Evolutionary conservation across 2,888 invertebrate species (phyloP).

Genomic region (Silvanus unidentatus): DNA sequence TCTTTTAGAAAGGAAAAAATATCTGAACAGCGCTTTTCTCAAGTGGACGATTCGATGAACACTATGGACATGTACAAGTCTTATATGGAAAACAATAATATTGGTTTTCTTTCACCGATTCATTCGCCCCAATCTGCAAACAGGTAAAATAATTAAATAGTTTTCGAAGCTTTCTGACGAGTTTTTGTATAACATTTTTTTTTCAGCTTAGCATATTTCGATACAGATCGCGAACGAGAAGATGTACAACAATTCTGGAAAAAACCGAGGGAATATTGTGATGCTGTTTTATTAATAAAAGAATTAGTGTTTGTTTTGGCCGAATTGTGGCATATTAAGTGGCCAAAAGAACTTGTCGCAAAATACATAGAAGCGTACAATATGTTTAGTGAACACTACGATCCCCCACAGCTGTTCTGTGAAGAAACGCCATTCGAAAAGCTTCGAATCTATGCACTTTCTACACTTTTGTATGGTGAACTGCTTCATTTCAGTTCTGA

Average conservation of each 20-base stretch:
- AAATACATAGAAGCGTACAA: slow-evolving; percentile 58
- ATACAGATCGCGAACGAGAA: slow-evolving; percentile 55
- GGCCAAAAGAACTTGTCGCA: slow-evolving; percentile 57
- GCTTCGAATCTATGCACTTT: slow-evolving; percentile 47
- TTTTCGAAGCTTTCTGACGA: not conserved
- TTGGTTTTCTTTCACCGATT: slow-evolving; percentile 33
- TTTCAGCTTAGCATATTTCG: slow-evolving; percentile 55
- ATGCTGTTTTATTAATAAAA: slow-evolving; percentile 56
- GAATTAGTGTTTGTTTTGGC: slow-evolving; percentile 55
- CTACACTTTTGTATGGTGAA: slow-evolving; percentile 52
- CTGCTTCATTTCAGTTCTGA: slow-evolving; percentile 40
- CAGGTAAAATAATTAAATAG: slow-evolving; percentile 7
- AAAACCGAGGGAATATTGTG: slow-evolving; percentile 53
- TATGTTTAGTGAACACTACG: slow-evolving; percentile 51
- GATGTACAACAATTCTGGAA: slow-evolving; percentile 61
- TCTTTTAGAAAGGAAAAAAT: slow-evolving; percentile 41
- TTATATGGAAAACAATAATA: slow-evolving; percentile 48
- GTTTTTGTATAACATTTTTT: not conserved
- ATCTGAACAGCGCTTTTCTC: slow-evolving; percentile 43
- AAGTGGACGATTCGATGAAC: slow-evolving; percentile 54
- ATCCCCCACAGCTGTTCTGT: slow-evolving; percentile 47
- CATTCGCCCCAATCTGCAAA: slow-evolving; percentile 30
- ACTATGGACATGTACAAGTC: slow-evolving; percentile 58
- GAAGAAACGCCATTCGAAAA: slow-evolving; percentile 41
- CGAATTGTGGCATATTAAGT: slow-evolving; percentile 57